phyloP scores from a whole-genome alignment of 2,113 vertebrate species.

The Gambusia holbrooki region DNA sequence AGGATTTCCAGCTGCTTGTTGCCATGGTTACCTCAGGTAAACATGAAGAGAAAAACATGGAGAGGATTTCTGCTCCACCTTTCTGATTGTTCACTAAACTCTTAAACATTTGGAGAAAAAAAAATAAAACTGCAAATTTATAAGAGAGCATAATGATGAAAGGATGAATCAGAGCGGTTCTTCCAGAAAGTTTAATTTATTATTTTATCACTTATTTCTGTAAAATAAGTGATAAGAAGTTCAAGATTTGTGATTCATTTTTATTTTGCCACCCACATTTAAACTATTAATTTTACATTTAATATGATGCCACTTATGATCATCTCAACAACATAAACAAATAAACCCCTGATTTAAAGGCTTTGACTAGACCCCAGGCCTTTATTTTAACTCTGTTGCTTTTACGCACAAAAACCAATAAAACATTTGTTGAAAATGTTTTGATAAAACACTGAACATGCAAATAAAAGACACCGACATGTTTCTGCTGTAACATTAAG shows the following conservation, averaged over 20 bases:
- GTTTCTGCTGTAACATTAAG: not conserved
- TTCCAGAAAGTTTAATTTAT: not conserved
- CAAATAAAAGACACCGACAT: not conserved
- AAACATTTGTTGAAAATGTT: not conserved
- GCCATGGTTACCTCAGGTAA: not conserved
- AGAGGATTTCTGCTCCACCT: not conserved
- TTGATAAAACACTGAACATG: not conserved
- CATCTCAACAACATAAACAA: not conserved
- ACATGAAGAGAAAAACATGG: not conserved
- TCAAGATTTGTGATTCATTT: not conserved
- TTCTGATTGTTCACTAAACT: not conserved
- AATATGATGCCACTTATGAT: not conserved
- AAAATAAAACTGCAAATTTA: not conserved
- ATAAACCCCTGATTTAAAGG: not conserved
- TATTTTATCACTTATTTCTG: not conserved
- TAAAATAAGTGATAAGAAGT: not conserved
- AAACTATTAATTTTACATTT: not conserved
- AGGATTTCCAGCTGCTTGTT: too few species aligned
- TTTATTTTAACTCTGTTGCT: not conserved
- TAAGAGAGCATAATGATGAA: not conserved
- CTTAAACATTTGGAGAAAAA: not conserved
- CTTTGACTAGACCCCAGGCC: not conserved
- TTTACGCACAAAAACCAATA: not conserved
- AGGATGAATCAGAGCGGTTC: not conserved
- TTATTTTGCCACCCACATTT: not conserved